Evolutionary conservation across 2,888 invertebrate species (phyloP), one percentile per base, ranked within the genome.

Genomic region (Camptogramma bilineatum): DNA sequence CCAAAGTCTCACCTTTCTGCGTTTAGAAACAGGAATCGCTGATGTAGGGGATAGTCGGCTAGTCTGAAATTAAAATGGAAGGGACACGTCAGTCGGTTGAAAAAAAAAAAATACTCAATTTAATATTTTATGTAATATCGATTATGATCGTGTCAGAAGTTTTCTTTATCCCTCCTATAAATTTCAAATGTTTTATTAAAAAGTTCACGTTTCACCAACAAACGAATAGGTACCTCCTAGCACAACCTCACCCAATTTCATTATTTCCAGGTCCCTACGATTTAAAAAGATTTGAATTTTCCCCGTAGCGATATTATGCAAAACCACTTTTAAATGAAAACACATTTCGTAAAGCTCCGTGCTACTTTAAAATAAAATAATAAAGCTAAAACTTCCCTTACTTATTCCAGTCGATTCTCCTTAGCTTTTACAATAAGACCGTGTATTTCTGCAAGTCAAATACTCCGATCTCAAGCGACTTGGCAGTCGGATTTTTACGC

Each of bases 401-500:
- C 70, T 66, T 65, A 60, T 68, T 69, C 63, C 65, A 70, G 67
- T 72, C 72, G 66, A 72, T 72, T 68, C 62, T 66, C 69, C 70
- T 67, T 70, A 72, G 70, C 60, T 67, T 59, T 70, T 69, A 69
- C 69, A 69, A 70, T 70, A 70, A 72, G 65, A 66, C 62, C 60
- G 47, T 66, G 64, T 64, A 67, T 65, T 73, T 71, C 71, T 75
- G 63, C 73, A 74, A 78, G 73, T 73, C 72, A 74, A 73, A 73
- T 68, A 62, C 66, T 68, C 69, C 63, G 66, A 73, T 71, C 73
- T 62, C 64, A 66, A 66, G 57, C 53, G 66, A 70, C 66, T 69
- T 66, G 59, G 59, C 71, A 54, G 66, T 60, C 31, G 71, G 70
- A 79, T 82, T 84, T 86, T 83, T 81, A 74, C 74, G 64, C 68